These are phyloP conservation scores for Lophius americanus DNA, from an alignment of 2,797 vertebrate species.

Conservation along the genomic window DNA sequence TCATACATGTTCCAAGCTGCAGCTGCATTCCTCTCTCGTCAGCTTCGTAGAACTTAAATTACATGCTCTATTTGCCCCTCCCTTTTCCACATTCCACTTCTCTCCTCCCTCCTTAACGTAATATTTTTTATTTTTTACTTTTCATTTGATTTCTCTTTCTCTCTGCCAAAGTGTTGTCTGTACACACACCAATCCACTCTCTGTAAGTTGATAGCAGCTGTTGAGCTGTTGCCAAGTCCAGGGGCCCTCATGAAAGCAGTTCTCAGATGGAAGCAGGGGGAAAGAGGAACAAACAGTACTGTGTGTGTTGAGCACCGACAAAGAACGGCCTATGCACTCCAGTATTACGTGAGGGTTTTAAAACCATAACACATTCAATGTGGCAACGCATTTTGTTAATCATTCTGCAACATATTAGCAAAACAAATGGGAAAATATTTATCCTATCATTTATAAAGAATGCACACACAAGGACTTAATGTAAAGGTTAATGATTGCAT, in stretches of 20 bases:
- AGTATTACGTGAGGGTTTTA: background rate
- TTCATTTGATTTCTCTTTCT: constrained; percentile 20
- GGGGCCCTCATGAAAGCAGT: constrained; percentile 65
- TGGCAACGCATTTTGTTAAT: too few species aligned
- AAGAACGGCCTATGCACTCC: constrained; percentile 11
- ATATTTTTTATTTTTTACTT: background rate
- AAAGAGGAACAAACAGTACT: constrained; percentile 68
- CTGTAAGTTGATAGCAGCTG: constrained; percentile 74
- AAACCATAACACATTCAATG: too few species aligned
- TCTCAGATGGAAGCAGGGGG: constrained; percentile 48
- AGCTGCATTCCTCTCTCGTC: constrained; percentile 64
- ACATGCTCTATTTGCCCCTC: constrained; percentile 20
- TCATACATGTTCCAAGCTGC: constrained; percentile 64
- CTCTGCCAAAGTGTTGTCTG: constrained; percentile 30
- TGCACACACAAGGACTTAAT: too few species aligned
- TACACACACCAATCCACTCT: constrained; percentile 9
- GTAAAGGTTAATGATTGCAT: too few species aligned
- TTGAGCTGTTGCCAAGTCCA: constrained; percentile 60
- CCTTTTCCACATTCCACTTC: constrained; percentile 35
- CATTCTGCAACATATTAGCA: too few species aligned
- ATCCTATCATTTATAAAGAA: too few species aligned
- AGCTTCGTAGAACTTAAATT: constrained; percentile 34
- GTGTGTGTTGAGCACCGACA: constrained; percentile 39
- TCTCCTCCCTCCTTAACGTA: constrained; percentile 4
- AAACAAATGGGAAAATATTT: too few species aligned